Evolutionary conservation across 2,797 vertebrate species (phyloP).

Genomic region (Cephalopachus bancanus): DNA sequence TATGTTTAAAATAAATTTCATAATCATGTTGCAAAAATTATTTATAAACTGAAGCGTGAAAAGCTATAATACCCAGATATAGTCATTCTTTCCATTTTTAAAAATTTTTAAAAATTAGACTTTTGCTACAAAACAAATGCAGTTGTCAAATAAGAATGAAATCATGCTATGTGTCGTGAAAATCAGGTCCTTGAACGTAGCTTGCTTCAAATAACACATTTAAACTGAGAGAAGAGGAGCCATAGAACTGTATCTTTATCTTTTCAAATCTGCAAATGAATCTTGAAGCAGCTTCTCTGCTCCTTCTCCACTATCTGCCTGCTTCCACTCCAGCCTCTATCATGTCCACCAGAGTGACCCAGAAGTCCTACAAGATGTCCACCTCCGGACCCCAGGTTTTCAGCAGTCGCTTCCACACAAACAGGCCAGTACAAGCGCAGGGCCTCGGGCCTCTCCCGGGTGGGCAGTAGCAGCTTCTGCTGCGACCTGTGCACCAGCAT

Average conservation of each 20-base stretch:
- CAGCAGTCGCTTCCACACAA: not conserved
- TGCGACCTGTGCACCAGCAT: not conserved
- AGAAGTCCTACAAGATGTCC: not conserved
- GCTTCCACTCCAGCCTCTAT: too few relatives aligned
- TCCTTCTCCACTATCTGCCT: too few relatives aligned
- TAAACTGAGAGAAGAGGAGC: not conserved
- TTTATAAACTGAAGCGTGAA: not conserved
- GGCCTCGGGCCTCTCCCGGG: not conserved
- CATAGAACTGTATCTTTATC: not conserved
- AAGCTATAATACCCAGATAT: not conserved
- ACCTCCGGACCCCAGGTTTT: not conserved
- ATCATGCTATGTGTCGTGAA: slow-evolving; percentile 20
- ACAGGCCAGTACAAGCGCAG: too few relatives aligned
- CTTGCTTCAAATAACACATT: not conserved
- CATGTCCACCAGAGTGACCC: too few relatives aligned
- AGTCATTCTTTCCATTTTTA: not conserved
- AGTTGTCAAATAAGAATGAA: slow-evolving; percentile 39
- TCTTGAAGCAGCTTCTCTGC: too few relatives aligned
- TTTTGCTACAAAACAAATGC: slow-evolving; percentile 20
- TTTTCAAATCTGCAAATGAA: not conserved
- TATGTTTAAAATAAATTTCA: not conserved
- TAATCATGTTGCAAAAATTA: not conserved
- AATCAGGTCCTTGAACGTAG: not conserved
- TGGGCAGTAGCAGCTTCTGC: not conserved
- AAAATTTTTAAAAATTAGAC: not conserved